Percentiles rank a stretch among this genome's conserved stretches.
Conservation (phyloP, 2,888 invertebrate species). For the Heliconius sara region DNA sequence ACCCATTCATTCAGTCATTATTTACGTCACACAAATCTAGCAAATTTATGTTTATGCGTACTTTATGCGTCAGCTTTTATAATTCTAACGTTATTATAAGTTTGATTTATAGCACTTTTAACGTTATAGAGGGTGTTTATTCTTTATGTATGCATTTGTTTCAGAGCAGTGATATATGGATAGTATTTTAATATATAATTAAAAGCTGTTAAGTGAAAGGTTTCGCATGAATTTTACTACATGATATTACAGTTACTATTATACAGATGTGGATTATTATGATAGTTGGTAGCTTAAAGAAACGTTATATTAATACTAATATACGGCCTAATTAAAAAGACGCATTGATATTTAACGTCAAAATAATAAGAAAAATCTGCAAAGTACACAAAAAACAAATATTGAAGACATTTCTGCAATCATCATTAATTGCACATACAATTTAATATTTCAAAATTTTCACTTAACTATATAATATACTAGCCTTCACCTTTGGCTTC, state of each 20-base stretch:
- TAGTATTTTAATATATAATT: slow-evolving; percentile 21
- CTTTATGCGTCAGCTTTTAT: slow-evolving; percentile 46
- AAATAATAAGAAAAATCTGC: no score
- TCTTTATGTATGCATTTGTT: slow-evolving; percentile 32
- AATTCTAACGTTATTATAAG: slow-evolving; percentile 47
- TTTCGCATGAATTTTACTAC: neutral
- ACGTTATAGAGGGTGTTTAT: slow-evolving; percentile 41
- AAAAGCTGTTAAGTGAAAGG: slow-evolving; percentile 14
- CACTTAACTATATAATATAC: neutral
- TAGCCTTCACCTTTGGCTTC: no score
- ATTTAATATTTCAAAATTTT: neutral
- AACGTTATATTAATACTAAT: neutral
- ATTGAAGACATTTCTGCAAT: no score
- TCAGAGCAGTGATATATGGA: slow-evolving; percentile 7
- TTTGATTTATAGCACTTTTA: slow-evolving; percentile 50
- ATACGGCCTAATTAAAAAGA: no score
- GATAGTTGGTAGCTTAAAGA: neutral
- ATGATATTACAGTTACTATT: neutral
- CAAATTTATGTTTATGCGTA: slow-evolving; percentile 59
- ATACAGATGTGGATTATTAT: neutral
- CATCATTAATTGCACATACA: neutral
- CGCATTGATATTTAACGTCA: no score
- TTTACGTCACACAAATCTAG: slow-evolving; percentile 64
- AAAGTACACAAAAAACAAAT: no score
- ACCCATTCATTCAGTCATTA: slow-evolving; percentile 57